A percentile compares a stretch with the other conserved stretches of the same genome.
These are phyloP conservation scores for Aporophyla nigra DNA, from an alignment of 2,888 invertebrate species.

Conservation along the genomic window DNA sequence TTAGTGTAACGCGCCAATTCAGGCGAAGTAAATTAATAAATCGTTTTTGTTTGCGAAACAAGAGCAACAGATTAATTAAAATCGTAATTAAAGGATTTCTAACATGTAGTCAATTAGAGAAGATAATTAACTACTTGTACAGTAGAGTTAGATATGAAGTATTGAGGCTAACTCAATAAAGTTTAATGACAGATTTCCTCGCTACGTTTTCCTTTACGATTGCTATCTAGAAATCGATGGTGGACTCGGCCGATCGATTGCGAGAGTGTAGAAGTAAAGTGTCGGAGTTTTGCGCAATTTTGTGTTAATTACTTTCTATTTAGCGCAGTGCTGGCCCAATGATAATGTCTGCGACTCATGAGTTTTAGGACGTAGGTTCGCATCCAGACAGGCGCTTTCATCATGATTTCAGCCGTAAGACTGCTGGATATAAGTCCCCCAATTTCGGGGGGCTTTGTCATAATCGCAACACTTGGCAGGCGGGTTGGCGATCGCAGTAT, in stretches of 20 bases:
- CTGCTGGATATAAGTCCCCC: no score
- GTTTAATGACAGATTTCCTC: slow-evolving; percentile 39
- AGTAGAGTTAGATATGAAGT: slow-evolving; percentile 22
- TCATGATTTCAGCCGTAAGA: no score
- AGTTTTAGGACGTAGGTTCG: no score
- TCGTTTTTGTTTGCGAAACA: neutral
- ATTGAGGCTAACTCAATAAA: slow-evolving; percentile 49
- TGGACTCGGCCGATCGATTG: slow-evolving; percentile 35
- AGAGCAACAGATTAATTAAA: slow-evolving; percentile 17
- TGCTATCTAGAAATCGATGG: slow-evolving; percentile 33
- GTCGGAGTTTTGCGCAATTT: slow-evolving; percentile 3
- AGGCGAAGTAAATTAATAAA: no score
- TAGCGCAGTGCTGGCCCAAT: no score
- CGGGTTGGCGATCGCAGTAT: no score
- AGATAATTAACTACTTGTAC: slow-evolving; percentile 20
- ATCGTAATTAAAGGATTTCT: slow-evolving; percentile 28
- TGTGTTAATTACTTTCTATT: no score
- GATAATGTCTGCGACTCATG: no score
- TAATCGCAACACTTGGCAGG: no score
- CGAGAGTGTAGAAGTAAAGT: slow-evolving; percentile 14
- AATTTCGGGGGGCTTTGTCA: no score
- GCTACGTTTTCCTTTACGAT: slow-evolving; percentile 38
- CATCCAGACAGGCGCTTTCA: no score
- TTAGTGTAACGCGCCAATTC: no score
- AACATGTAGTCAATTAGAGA: slow-evolving; percentile 34